A percentile compares a stretch with the other conserved stretches of the same genome.
phyloP scores from a whole-genome alignment of 2,797 vertebrate genomes.

The Xiphophorus birchmanni region DNA sequence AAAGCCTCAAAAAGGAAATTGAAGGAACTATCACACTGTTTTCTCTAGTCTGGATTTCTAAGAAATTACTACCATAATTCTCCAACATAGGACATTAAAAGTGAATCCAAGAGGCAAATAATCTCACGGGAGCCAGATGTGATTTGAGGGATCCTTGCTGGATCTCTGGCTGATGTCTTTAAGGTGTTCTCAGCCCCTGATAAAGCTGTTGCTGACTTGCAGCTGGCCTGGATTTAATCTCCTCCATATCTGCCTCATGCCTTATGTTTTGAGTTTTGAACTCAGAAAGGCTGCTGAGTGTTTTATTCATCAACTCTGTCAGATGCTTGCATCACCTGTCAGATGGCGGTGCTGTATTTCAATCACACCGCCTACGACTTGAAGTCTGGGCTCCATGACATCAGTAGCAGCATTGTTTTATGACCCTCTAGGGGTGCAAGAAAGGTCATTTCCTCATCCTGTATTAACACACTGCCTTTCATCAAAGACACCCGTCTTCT shows the following conservation, averaged over 20 bases:
- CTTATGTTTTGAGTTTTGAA: conserved; percentile 38
- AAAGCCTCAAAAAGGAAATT: conserved; percentile 34
- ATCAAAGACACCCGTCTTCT: conserved; percentile 55
- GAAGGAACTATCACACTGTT: conserved; percentile 42
- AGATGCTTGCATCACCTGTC: conserved; percentile 67
- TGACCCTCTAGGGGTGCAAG: conserved; percentile 38
- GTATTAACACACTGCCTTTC: conserved; percentile 62
- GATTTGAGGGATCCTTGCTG: conserved; percentile 45
- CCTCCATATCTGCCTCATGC: conserved; percentile 30
- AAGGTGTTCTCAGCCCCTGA: conserved; percentile 50
- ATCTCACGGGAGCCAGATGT: conserved; percentile 74
- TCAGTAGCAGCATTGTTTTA: conserved; percentile 67
- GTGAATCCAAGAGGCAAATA: conserved; percentile 62
- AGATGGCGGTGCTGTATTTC: conserved; percentile 48
- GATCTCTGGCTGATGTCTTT: conserved; percentile 26
- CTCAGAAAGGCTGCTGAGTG: conserved; percentile 34
- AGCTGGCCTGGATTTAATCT: conserved; percentile 34
- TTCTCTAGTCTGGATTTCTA: conserved; percentile 60
- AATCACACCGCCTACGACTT: conserved; percentile 51
- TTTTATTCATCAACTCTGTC: conserved; percentile 57
- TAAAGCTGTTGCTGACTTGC: conserved; percentile 25
- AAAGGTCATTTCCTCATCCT: conserved; percentile 54
- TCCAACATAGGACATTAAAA: conserved; percentile 65
- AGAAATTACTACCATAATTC: conserved; percentile 76
- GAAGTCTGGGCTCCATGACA: conserved; percentile 64